Base-by-base conservation (phyloP, 2,797 vertebrate species). In the Mico argentatus region DNA sequence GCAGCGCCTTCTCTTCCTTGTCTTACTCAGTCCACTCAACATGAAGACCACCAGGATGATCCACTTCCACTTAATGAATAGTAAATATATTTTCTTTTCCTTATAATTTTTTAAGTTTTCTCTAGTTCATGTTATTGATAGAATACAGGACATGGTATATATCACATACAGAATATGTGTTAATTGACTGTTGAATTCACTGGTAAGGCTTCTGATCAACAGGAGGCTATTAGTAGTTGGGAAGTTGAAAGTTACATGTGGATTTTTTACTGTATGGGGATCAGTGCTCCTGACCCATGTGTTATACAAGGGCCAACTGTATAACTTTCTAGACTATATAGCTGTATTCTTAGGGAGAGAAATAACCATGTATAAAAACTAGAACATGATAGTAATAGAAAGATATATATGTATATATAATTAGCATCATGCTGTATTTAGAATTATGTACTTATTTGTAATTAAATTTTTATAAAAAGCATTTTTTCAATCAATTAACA, bases 401-500 rank as follows among this genome's bases (percentile, higher is more conserved):
- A n/a, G 6, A 67, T 57, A 79, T 85, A 39, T 55, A 36, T 15
- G 39, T 72, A 24, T 52, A 44, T 39, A 55, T 48, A 88, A 36
- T 72, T 88, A 92, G 10, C 5, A 76, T 22, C 30, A 20, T 83
- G 12, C 24, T 83, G 11, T 77, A 44, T 94, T 94, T 92, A 83
- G 61, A 92, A 14, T 39, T 72, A 4, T 70, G 4, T 88, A 67
- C 1, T 85, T 5, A 79, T 82, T 89, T 94, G 85, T 72, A 30
- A 92, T 72, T 87, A 91, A 48, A 73, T 82, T 80, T 95, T 33
- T 44, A 39, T 79, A 19, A 64, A 39, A 84, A 79, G 4, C 5
- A 85, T 73, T 92, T 82, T 96, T 88, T 67, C 50, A 70, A 67
- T 80, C 36, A 70, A 75, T 77, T 81, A 95, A 46, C 14, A 77